These are phyloP conservation scores for Tokudaia muenninki DNA, from an alignment of 2,797 vertebrate species.

Conservation along the genomic window DNA sequence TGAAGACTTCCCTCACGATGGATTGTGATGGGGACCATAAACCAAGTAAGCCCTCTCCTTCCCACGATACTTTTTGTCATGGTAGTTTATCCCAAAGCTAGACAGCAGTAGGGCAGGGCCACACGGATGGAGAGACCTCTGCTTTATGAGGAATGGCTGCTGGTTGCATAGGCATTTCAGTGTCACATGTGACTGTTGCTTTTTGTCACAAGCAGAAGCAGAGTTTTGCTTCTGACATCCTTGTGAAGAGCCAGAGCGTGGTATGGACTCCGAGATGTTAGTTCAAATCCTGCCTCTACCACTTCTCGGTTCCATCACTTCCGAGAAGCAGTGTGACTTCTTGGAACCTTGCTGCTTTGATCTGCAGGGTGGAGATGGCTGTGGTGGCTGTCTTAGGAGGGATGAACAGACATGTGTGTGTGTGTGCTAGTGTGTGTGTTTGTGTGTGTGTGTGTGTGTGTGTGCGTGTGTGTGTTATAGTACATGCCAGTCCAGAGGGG, in stretches of 20 bases:
- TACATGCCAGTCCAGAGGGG: neutral
- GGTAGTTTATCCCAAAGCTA: no score
- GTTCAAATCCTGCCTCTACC: neutral
- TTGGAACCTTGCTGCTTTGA: neutral
- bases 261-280: neutral
- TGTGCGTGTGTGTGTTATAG: accelerated
- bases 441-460: neutral
- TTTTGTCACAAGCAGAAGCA: neutral
- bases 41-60: neutral
- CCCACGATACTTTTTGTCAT: neutral
- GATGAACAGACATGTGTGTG: neutral
- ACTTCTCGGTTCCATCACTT: neutral
- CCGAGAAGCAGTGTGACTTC: neutral
- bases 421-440: neutral
- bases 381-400: neutral
- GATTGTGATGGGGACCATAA: neutral
- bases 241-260: neutral
- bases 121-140: neutral
- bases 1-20: neutral
- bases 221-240: neutral
- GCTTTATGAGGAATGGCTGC: neutral
- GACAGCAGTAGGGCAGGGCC: neutral
- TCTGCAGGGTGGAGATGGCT: neutral
- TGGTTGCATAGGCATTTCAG: neutral
- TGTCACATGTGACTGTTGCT: neutral